Percentiles rank a stretch among this genome's conserved stretches.
Conservation (phyloP, 2,797 vertebrate species). For the Zalophus californianus region DNA sequence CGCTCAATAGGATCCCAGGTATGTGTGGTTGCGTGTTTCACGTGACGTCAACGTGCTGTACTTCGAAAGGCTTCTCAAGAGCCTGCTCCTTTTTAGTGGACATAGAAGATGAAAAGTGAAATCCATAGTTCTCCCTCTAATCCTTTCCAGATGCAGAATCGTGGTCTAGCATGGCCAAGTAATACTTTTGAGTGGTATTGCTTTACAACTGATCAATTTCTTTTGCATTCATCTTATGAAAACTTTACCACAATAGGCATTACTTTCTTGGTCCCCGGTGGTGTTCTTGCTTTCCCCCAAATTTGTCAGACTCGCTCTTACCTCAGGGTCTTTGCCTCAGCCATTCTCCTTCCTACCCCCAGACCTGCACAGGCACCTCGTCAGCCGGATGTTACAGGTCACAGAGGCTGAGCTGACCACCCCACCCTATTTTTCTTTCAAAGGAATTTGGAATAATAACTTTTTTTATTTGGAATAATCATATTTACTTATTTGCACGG, state of each 20-base stretch:
- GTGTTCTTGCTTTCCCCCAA: not conserved
- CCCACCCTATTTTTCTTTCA: not conserved
- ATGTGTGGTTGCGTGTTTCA: constrained; percentile 16
- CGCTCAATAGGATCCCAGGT: constrained; percentile 86
- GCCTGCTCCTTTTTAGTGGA: not conserved
- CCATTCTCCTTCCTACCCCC: not conserved
- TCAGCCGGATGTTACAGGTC: not conserved
- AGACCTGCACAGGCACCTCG: not conserved
- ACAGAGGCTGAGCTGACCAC: not conserved
- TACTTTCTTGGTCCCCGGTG: not conserved
- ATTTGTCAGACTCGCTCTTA: not conserved
- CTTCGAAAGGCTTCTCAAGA: not conserved
- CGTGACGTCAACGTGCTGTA: rapidly evolving
- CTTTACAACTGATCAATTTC: not conserved
- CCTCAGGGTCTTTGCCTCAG: not conserved
- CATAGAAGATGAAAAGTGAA: not conserved
- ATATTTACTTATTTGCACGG: not conserved
- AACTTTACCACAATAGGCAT: not conserved
- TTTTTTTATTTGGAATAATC: not conserved
- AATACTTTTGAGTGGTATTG: not conserved
- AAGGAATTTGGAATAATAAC: not conserved
- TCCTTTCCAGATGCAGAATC: not conserved
- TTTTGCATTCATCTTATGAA: not conserved
- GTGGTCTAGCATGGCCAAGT: not conserved
- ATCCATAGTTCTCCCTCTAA: not conserved